Evolutionary conservation across 1,140 invertebrate species (phyloP), one percentile per base, ranked within the genome.

Genomic region (Eulimnadia texana): DNA sequence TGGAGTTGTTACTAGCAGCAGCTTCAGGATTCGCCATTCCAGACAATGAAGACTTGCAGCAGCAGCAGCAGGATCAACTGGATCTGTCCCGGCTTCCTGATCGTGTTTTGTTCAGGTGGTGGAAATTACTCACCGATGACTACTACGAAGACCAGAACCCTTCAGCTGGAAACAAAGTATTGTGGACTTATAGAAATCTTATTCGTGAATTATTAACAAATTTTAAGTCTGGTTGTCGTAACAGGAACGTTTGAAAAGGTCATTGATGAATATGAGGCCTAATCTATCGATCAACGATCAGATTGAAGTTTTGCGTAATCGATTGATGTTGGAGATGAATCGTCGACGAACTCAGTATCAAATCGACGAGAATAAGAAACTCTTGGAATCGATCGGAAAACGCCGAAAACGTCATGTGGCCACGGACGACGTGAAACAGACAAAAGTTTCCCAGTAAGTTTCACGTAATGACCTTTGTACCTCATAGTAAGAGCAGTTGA

Each of bases 251-350:
- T 42, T 42, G 6, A 42, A 42, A 42, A 6, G 33, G 33, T 42
- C 33, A 16, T 16, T 42, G 33, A 42, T 16, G 6, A 62, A 59
- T 19, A 23, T 70, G 68, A 27, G 74, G 73, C 1, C 82, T 81
- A 27, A 85, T 50, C 75, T 88, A 49, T 86, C 84, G 51, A 85
- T 88, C 70, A 84, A 84, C 66, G 85, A 84, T 73, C 84, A 85
- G 9, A 76, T 87, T 76, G 84, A 87, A 70, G 83, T 87, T 29
- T 76, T 88, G 2, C 79, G 85, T 56, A 82, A 85, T 70, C 76
- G 84, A 66, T 76, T 88, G 60, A 71, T 86, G 42, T 71, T 86
- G 57, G 85, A 87, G 73, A 82, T 86, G 55, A 82, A 83, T 24
- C 77, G 84, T 67, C 82, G 84, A 69, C 79, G 84, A 70, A 82